A percentile compares a stretch with the other conserved stretches of the same genome.
phyloP scores from a whole-genome alignment of 2,888 invertebrate species.

The Andricus quercusramuli region DNA sequence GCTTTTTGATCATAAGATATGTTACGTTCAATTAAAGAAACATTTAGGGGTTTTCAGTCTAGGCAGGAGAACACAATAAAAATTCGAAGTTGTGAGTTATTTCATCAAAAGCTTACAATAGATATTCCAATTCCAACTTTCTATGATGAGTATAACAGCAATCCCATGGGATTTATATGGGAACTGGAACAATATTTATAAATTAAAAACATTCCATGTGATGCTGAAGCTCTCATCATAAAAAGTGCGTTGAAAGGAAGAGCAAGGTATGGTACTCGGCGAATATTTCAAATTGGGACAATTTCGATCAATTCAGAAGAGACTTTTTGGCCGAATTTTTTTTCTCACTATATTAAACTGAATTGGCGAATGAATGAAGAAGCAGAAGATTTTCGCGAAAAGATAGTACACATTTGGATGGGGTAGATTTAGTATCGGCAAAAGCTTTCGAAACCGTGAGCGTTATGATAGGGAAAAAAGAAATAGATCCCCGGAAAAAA shows the following conservation, averaged over 20 bases:
- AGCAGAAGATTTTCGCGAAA: too few species aligned
- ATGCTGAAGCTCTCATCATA: background rate
- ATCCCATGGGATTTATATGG: background rate
- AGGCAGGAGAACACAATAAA: too few species aligned
- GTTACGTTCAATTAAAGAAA: too few species aligned
- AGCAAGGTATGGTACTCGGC: background rate
- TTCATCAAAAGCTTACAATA: background rate
- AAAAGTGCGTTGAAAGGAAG: background rate
- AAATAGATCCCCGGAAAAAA: too few species aligned
- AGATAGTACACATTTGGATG: background rate
- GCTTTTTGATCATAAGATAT: too few species aligned
- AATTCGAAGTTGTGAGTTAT: too few species aligned
- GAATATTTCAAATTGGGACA: background rate
- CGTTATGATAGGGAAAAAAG: too few species aligned
- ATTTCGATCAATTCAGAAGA: background rate
- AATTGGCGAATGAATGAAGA: too few species aligned
- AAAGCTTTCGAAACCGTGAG: too few species aligned
- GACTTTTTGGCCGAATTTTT: background rate
- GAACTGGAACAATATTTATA: background rate
- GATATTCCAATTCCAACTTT: background rate
- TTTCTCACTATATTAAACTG: too few species aligned
- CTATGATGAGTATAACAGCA: background rate
- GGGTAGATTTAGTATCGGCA: too few species aligned
- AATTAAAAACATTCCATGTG: background rate
- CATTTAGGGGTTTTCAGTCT: too few species aligned